Base-by-base conservation (phyloP, 2,113 vertebrate genomes). In the Solenodon paradoxus region DNA sequence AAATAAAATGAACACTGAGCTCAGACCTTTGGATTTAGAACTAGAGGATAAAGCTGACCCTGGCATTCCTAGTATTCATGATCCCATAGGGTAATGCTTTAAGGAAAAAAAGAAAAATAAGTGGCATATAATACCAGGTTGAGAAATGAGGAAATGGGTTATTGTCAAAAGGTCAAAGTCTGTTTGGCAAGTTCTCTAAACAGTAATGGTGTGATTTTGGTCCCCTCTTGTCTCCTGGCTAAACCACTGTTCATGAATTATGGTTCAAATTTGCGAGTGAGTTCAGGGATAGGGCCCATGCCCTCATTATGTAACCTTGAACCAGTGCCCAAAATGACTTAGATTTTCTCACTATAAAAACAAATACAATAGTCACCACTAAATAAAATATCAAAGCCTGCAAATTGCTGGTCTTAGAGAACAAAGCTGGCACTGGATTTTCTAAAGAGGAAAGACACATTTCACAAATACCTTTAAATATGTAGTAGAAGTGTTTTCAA, bases 361-460 rank as follows among this genome's bases (percentile, higher is more conserved):
- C 71, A 94, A 95, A 94, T 66, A 72, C 28, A 89, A 85, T 30
- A 24, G 61, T 74, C 19, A 94, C 47, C 51, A 86, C 55, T 79
- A 88, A 93, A 88, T 89, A 61, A 97, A 82, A 64, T 74, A 79
- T 63, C 55, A 81, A 92, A 83, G 63, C 20, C 49, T 84, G 57
- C 26, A 47, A 92, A 88, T 79, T 61, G 15, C 47, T 91, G 59
- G 35, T 20, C 82, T 26, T 17, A 51, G 85, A 42, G 51, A 92
- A 94, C 64, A 78, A 86, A 88, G 89, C 82, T 86, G 75, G 86
- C 66, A 74, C 30, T 49, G 66, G n/a, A 47, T 91, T 63, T 78
- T 91, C 82, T 92, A 51, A 82, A 96, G 89, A 92, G 55, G 38
- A 88, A 92, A 97, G 30, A 35, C 81, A 81, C 69, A 83, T 83